Conservation (phyloP, 2,797 vertebrate genomes). For the Danio kyathit region DNA sequence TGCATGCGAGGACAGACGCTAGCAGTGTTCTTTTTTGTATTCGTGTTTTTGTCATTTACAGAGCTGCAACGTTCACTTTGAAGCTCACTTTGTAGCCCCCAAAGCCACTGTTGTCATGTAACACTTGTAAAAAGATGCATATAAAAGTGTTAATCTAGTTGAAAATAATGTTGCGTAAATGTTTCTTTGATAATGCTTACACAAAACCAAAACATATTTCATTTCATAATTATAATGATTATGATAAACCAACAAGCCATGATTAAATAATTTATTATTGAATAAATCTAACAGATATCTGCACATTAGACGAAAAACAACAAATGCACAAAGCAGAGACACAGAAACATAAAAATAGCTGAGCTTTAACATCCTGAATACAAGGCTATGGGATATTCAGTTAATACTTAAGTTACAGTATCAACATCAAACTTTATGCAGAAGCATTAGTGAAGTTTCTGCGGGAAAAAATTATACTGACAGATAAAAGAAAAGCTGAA, state of each 20-base stretch:
- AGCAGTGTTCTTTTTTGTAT: too few species aligned
- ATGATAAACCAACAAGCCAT: background rate
- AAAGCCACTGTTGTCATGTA: too few species aligned
- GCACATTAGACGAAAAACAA: constrained; percentile 38
- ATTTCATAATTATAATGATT: background rate
- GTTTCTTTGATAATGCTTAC: background rate
- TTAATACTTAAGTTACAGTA: background rate
- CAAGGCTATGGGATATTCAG: background rate
- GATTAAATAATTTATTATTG: constrained; percentile 49
- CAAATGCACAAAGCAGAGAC: constrained; percentile 15
- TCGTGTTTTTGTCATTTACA: too few species aligned
- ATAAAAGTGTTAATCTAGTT: too few species aligned
- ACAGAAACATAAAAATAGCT: background rate
- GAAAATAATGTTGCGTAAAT: too few species aligned
- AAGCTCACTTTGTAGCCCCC: too few species aligned
- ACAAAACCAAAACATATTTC: background rate
- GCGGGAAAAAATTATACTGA: background rate
- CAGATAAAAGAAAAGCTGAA: background rate
- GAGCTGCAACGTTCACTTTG: too few species aligned
- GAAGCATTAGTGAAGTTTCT: too few species aligned
- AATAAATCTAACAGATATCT: constrained; percentile 43
- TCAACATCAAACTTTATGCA: too few species aligned
- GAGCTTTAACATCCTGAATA: background rate
- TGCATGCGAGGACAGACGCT: too few species aligned
- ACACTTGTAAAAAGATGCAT: too few species aligned